Evolutionary conservation across 1,140 invertebrate species (phyloP).

Genomic region (Ruditapes philippinarum): DNA sequence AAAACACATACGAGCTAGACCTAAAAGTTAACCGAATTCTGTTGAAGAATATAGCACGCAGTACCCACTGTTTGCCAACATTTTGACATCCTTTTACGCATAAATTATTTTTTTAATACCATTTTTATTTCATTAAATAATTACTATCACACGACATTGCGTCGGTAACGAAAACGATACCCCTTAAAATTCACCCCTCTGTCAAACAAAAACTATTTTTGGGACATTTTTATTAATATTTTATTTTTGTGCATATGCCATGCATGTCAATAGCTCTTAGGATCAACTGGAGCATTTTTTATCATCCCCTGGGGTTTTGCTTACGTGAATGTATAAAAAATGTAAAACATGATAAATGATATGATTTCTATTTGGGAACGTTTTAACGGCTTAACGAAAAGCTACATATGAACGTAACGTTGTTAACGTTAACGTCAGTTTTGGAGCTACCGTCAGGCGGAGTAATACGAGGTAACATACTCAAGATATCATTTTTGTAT

Average conservation of each 20-base stretch:
- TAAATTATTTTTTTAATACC: too few relatives aligned
- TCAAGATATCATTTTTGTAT: too few relatives aligned
- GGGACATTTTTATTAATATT: not conserved
- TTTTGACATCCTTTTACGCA: too few relatives aligned
- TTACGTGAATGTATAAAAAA: constrained; percentile 20
- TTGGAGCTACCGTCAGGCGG: not conserved
- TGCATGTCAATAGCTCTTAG: not conserved
- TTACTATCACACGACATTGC: too few relatives aligned
- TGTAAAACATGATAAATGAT: not conserved
- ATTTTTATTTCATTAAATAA: too few relatives aligned
- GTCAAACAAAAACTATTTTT: not conserved
- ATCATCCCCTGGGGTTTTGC: constrained; percentile 1
- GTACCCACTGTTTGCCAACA: too few relatives aligned
- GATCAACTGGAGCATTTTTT: not conserved
- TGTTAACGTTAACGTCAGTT: not conserved
- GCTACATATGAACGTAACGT: not conserved
- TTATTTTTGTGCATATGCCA: not conserved
- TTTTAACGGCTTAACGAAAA: not conserved
- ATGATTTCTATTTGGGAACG: not conserved
- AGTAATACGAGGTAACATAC: not conserved
- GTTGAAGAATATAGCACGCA: too few relatives aligned
- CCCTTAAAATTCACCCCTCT: not conserved
- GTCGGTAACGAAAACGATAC: too few relatives aligned
- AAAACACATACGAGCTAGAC: too few relatives aligned
- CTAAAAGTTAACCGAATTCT: too few relatives aligned